Evolutionary conservation across 2,113 vertebrate species (phyloP).

Genomic region (Albula glossodonta): DNA sequence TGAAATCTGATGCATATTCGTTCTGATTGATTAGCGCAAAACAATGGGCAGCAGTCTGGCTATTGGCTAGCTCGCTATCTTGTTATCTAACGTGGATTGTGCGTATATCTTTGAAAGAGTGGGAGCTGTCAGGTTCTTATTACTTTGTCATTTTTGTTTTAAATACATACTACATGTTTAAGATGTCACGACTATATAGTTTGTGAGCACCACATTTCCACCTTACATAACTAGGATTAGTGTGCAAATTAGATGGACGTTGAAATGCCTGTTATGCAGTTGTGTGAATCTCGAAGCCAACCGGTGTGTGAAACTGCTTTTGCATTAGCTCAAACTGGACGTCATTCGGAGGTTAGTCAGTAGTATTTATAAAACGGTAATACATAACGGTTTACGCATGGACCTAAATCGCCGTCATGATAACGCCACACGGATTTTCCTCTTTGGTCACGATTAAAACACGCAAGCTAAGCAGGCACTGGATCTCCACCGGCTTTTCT

Average conservation of each 20-base stretch:
- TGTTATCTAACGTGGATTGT: neutral
- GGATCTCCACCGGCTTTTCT: neutral
- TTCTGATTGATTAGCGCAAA: neutral
- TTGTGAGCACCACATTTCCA: neutral
- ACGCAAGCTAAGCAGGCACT: neutral
- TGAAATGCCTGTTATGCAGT: neutral
- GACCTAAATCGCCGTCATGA: neutral
- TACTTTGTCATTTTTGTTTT: neutral
- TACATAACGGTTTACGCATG: neutral
- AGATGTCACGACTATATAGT: neutral
- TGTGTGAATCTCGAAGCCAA: neutral
- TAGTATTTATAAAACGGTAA: neutral
- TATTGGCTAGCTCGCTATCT: neutral
- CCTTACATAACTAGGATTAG: neutral
- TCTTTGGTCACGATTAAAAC: neutral
- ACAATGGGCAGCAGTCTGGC: neutral
- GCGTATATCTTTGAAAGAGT: neutral
- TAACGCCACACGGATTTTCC: neutral
- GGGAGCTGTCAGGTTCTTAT: neutral
- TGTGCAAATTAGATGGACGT: neutral
- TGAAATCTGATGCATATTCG: neutral
- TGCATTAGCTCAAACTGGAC: neutral
- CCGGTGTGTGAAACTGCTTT: neutral
- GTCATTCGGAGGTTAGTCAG: neutral
- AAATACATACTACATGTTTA: neutral